A percentile compares a stretch with the other conserved stretches of the same genome.
These are phyloP conservation scores for Pollachius pollachius DNA, from an alignment of 2,113 vertebrate genomes.

Conservation along the genomic window DNA sequence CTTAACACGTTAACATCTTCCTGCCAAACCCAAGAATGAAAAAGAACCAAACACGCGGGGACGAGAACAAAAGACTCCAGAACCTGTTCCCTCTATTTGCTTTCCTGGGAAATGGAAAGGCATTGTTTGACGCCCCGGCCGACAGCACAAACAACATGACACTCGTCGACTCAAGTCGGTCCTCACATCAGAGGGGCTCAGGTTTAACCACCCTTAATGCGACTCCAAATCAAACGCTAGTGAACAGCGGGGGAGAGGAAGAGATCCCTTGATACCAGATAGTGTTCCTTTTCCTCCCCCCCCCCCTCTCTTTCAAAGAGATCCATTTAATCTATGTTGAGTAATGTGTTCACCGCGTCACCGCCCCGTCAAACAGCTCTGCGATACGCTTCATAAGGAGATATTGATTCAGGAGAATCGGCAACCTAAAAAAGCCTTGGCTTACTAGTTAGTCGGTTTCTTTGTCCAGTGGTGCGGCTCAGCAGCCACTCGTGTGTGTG, in stretches of 20 bases:
- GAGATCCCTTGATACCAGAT: slow-evolving; percentile 44
- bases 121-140: slow-evolving; percentile 61
- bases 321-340: slow-evolving; percentile 7
- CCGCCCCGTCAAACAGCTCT: background rate
- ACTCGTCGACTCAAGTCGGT: slow-evolving; percentile 44
- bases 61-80: slow-evolving; percentile 30
- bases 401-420: slow-evolving; percentile 1
- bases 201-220: slow-evolving; percentile 49
- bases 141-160: slow-evolving; percentile 41
- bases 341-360: background rate
- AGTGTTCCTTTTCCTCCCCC: slow-evolving; percentile 21
- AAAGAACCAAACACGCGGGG: no score
- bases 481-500: no score
- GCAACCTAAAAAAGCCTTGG: background rate
- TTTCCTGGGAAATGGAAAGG: slow-evolving; percentile 19
- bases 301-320: background rate
- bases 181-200: slow-evolving; percentile 42
- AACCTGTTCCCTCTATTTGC: slow-evolving; percentile 47
- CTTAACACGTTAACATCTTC: slow-evolving; percentile 55
- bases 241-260: slow-evolving; percentile 41
- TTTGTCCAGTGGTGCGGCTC: no score
- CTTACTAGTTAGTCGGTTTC: no score
- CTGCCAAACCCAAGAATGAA: slow-evolving; percentile 44
- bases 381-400: background rate
- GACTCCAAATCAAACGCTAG: slow-evolving; percentile 56